phyloP scores from a whole-genome alignment of 1,140 invertebrate species.

The Drosophila tristis region DNA sequence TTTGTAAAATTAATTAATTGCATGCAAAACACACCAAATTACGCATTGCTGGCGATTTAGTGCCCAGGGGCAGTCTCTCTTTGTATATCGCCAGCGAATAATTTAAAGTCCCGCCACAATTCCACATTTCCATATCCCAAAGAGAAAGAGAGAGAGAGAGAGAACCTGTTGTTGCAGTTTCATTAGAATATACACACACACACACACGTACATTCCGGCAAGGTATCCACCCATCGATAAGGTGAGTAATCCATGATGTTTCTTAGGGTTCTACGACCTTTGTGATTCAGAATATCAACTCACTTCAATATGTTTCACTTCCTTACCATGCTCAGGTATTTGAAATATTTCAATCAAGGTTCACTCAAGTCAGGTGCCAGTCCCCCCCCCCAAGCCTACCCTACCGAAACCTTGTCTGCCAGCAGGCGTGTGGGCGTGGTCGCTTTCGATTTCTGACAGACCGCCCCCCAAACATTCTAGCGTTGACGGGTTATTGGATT shows the following conservation, averaged over 20 bases:
- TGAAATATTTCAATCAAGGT: slow-evolving; percentile 41
- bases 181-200: slow-evolving; percentile 18
- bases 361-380: slow-evolving; percentile 23
- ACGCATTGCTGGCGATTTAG: slow-evolving; percentile 55
- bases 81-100: slow-evolving; percentile 48
- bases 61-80: slow-evolving; percentile 32
- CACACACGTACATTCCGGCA: not conserved
- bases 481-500: not conserved
- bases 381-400: slow-evolving; percentile 18
- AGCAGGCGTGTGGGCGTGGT: slow-evolving; percentile 26
- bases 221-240: slow-evolving; percentile 7
- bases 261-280: slow-evolving; percentile 21
- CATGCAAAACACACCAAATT: slow-evolving; percentile 73
- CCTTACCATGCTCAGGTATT: slow-evolving; percentile 36
- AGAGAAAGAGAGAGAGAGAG: not conserved
- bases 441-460: slow-evolving; percentile 49
- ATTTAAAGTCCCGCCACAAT: slow-evolving; percentile 32
- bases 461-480: slow-evolving; percentile 19
- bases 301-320: slow-evolving; percentile 12
- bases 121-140: slow-evolving; percentile 8
- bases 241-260: not conserved
- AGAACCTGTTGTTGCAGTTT: slow-evolving; percentile 43
- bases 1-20: slow-evolving; percentile 68
- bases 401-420: slow-evolving; percentile 17
- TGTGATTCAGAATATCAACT: slow-evolving; percentile 12